Percentiles rank a stretch among this genome's conserved stretches.
Evolutionary conservation across 2,888 invertebrate species (phyloP).

Genomic region (Himalopsyche kuldschensis): DNA sequence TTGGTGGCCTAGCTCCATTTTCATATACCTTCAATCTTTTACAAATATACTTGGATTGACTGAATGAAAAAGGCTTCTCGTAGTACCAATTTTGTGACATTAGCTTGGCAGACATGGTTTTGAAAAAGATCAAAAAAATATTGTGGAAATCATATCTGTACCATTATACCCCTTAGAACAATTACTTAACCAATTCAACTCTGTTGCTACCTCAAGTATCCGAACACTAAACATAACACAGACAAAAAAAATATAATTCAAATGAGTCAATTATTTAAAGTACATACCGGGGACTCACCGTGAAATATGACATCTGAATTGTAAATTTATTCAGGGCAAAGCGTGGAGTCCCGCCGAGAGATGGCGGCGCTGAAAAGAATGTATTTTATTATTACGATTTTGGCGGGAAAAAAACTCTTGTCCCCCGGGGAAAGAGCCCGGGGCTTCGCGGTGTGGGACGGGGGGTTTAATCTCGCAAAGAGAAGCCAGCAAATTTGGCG

Average conservation of each 20-base stretch:
- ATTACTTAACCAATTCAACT: neutral
- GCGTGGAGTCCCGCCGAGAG: conserved; percentile 31
- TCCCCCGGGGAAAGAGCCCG: conserved; percentile 11
- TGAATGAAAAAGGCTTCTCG: too few species aligned
- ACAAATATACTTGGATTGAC: too few species aligned
- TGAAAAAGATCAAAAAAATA: too few species aligned
- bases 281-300: conserved; percentile 19
- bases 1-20: too few species aligned
- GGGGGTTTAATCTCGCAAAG: conserved; percentile 26
- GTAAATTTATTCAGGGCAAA: conserved; percentile 38
- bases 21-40: too few species aligned
- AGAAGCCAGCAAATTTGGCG: conserved; percentile 26
- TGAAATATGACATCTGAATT: conserved; percentile 39
- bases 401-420: conserved; percentile 26
- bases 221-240: neutral
- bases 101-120: too few species aligned
- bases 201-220: neutral
- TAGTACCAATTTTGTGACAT: too few species aligned
- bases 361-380: conserved; percentile 30
- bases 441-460: neutral
- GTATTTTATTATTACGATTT: conserved; percentile 30
- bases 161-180: too few species aligned
- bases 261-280: conserved; percentile 39
- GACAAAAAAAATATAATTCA: conserved; percentile 37
- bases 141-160: too few species aligned